Conservation (phyloP, 2,888 invertebrate species). For the Nebria salina region DNA sequence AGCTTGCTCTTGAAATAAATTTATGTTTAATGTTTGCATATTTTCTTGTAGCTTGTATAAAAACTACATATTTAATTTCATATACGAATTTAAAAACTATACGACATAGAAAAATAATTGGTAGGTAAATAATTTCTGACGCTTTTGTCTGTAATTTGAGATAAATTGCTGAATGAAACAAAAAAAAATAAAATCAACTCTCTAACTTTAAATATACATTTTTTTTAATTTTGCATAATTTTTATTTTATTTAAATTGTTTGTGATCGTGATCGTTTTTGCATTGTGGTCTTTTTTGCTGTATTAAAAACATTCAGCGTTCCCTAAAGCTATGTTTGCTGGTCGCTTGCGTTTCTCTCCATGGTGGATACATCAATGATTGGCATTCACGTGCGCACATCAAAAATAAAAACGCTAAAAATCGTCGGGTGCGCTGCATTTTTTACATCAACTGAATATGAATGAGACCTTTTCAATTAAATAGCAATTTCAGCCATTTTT, state of each 20-base stretch:
- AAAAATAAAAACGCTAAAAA: constrained; percentile 60
- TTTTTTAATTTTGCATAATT: neutral
- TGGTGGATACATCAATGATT: constrained; percentile 56
- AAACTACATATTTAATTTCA: too few relatives aligned
- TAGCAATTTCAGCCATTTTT: constrained; percentile 59
- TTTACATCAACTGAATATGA: constrained; percentile 62
- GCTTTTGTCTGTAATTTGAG: neutral
- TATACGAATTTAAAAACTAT: too few relatives aligned
- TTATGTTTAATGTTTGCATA: too few relatives aligned
- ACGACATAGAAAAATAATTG: too few relatives aligned
- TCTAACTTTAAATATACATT: neutral
- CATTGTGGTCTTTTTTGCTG: neutral
- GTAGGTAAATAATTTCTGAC: too few relatives aligned
- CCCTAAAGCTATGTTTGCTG: neutral
- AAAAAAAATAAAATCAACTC: neutral
- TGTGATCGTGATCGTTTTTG: neutral
- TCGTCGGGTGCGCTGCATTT: constrained; percentile 59
- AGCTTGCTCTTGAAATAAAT: too few relatives aligned
- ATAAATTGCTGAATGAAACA: neutral
- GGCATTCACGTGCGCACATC: constrained; percentile 58
- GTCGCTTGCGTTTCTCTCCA: constrained; percentile 31
- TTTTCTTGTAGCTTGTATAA: too few relatives aligned
- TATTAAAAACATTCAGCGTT: neutral
- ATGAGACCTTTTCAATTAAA: constrained; percentile 65
- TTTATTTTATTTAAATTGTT: neutral